phyloP scores from a whole-genome alignment of 2,113 vertebrate species.

The Gymnarchus niloticus region DNA sequence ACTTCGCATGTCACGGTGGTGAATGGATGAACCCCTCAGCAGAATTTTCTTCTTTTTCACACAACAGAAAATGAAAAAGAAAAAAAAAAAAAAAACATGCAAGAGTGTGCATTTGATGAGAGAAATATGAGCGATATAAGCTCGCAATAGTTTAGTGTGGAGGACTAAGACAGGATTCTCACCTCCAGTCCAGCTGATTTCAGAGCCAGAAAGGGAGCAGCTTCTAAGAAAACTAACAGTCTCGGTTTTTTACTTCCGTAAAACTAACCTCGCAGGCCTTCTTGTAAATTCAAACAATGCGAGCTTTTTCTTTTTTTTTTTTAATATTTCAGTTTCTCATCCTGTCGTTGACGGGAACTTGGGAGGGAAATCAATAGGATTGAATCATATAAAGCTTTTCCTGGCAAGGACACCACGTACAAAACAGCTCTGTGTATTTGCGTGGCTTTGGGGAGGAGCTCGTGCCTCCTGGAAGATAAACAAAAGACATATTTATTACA shows the following conservation, averaged over 20 bases:
- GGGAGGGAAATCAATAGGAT: constrained; percentile 9
- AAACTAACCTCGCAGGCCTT: background rate
- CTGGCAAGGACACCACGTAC: background rate
- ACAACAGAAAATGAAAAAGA: background rate
- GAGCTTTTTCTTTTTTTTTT: background rate
- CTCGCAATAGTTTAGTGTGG: background rate
- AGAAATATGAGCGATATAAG: background rate
- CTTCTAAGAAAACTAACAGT: no score
- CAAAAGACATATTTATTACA: background rate
- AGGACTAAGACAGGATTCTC: background rate
- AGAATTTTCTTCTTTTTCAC: background rate
- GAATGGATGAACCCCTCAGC: background rate
- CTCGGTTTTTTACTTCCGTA: background rate
- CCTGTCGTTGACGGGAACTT: constrained; percentile 5
- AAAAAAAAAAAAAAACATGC: no score
- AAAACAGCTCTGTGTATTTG: background rate
- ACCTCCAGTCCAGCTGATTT: background rate
- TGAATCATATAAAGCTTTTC: constrained; percentile 14
- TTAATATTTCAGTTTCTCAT: constrained; percentile 5
- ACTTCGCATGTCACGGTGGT: background rate
- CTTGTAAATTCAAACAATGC: constrained; percentile 9
- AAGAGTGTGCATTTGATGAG: background rate
- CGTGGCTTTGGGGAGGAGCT: background rate
- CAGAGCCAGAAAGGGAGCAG: background rate
- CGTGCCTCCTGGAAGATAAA: background rate